Evolutionary conservation across 2,797 vertebrate genomes (phyloP), one percentile per base, ranked within the genome.

Genomic region (Lepidocolaptes lacrymiger): DNA sequence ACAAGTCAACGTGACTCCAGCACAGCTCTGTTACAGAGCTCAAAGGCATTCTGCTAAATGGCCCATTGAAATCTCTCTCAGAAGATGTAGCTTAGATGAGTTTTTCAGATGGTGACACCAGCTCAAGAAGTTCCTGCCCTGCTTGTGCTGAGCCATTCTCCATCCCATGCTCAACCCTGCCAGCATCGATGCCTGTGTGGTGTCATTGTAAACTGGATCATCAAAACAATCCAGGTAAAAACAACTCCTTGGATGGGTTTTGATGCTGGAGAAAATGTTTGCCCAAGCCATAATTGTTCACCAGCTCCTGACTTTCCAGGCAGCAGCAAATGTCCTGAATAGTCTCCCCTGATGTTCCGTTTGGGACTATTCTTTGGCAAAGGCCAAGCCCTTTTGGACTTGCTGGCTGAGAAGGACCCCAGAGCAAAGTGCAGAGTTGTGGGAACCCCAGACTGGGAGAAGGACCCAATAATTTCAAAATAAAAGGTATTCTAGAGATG

Each of bases 401-500:
- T 15, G 3, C 12, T 2, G 7, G 28, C 18, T 84, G 24, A 88
- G 41, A 83, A 28, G 16, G 58, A 76, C 15, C 21, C n/a, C 0
- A 1, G 32, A 86, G 68, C 34, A 34, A 92, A 62, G 37, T 7
- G 39, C n/a, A 58, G 62, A 58, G 41, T 1, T 69, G 32, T 56
- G 51, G 48, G 55, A 88, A 75, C 3, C 16, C 28, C 32, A 76
- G 43, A 49, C 28, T 48, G 41, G 69, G 32, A 75, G 32, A 36
- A 80, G 11, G 27, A 91, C 5, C 19, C 23, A 64, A 4, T 68
- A 36, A 85, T 77, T 87, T 84, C 6, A 76, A 68, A 93, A 88
- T 32, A 66, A 88, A 84, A 88, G 22, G 37, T 91, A 78, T 81
- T 96, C 54, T 81, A 68, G 66, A 93, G 62, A 88, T 21, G 85